These are phyloP conservation scores for Myotis davidii DNA, from an alignment of 2,113 vertebrate genomes.

Conservation along the genomic window DNA sequence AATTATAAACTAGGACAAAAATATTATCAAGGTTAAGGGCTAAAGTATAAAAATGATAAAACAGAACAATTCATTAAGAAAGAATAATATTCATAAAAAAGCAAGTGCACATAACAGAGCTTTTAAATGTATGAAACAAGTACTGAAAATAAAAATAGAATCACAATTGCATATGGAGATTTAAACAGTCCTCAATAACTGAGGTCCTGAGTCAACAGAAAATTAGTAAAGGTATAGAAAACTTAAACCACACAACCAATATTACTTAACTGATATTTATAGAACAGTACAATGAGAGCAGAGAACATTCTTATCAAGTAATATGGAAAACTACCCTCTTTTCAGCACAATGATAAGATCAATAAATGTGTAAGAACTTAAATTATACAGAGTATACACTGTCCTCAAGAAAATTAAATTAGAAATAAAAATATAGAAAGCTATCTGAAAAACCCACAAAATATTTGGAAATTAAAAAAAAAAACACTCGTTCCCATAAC, in stretches of 20 bases:
- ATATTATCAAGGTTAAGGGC: background rate
- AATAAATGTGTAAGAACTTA: conserved; percentile 34
- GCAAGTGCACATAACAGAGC: background rate
- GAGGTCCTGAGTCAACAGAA: conserved; percentile 17
- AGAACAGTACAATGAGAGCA: background rate
- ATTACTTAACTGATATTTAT: background rate
- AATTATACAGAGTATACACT: background rate
- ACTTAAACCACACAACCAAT: background rate
- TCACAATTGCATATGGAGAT: background rate
- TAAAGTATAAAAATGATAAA: background rate
- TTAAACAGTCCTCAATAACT: background rate
- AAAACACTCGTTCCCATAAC: background rate
- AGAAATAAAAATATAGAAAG: conserved; percentile 34
- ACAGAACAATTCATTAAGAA: background rate
- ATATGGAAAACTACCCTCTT: background rate
- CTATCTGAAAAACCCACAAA: conserved; percentile 28
- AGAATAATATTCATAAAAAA: background rate
- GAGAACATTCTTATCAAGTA: conserved; percentile 47
- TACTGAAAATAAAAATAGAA: background rate
- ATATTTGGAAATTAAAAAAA: conserved; percentile 27
- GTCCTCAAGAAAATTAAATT: conserved; percentile 30
- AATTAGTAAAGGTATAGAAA: background rate
- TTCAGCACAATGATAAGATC: conserved; percentile 27
- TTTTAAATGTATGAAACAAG: background rate
- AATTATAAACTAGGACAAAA: background rate